phyloP scores from a whole-genome alignment of 2,113 vertebrate genomes.

The Anguilla rostrata region DNA sequence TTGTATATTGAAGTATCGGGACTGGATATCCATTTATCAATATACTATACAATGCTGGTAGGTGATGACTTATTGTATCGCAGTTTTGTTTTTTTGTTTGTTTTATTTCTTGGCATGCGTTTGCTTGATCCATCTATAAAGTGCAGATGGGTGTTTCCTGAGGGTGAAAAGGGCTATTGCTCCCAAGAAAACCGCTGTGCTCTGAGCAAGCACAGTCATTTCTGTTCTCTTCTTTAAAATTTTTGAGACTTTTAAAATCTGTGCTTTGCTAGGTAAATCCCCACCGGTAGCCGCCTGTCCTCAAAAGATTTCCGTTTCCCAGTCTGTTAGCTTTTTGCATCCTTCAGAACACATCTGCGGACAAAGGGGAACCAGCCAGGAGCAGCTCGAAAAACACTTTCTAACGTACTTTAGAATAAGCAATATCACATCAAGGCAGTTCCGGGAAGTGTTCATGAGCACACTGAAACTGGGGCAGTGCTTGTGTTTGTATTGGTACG shows the following conservation, averaged over 20 bases:
- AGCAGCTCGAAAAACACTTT: not conserved
- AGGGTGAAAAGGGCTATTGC: not conserved
- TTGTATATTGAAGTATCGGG: not conserved
- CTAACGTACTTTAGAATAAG: not conserved
- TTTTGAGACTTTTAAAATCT: not conserved
- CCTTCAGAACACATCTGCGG: not conserved
- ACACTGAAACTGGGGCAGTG: conserved; percentile 4
- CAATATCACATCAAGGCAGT: not conserved
- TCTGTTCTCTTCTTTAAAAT: not conserved
- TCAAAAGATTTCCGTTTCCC: not conserved
- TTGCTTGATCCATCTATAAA: not conserved
- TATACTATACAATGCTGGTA: not conserved
- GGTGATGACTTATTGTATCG: not conserved
- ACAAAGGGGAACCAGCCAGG: not conserved
- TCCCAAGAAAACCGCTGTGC: not conserved
- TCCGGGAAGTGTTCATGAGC: not conserved
- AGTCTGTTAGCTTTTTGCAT: not conserved
- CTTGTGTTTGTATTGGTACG: conserved; percentile 10
- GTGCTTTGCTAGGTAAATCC: not conserved
- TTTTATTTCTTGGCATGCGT: not conserved
- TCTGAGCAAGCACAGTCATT: not conserved
- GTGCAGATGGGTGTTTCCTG: not conserved
- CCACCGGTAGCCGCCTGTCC: not conserved
- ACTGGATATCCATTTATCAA: not conserved
- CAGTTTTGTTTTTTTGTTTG: not conserved